Base-by-base conservation (phyloP, 2,888 invertebrate genomes). In the Cyrtodaria siliqua region DNA sequence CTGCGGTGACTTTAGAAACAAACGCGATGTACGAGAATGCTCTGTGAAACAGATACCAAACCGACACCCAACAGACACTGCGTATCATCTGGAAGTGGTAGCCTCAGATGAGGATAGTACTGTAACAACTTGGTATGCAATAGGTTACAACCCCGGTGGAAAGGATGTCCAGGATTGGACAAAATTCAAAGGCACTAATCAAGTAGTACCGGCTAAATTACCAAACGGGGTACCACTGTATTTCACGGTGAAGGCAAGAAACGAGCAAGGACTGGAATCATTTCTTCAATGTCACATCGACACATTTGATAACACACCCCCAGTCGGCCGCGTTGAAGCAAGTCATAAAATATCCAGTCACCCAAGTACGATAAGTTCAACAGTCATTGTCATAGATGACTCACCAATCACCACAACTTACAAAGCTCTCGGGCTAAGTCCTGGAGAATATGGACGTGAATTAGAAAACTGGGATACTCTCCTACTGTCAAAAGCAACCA, bases 271-370 rank as follows among this genome's bases (percentile, higher is more conserved):
- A 1, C 64, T 83, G n/a, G 69, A 63, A 40, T 59, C 82, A 16
- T 49, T 42, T 9, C 62, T 77, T 1, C 53, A 74, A 27, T 88
- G 89, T 53, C 63, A 44, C 12, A 64, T 89, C 1, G 33, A 68
- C 8, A 89, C 87, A 1, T 88, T 66, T 61, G 89, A 89, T 55
- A 82, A 69, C 27, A 86, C 86, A 1, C 53, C 83, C 24, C 87
- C 89, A 1, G 84, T 77, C 55, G 89, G 87, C 6, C 60, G 86
- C 23, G 79, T 89, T 8, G 85, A 84, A 27, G 68, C 78, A 23
- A 75, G 77, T 1, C 82, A 85, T 55, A 42, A 60, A 16, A 82
- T 66, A 40, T 82, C 86, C 14, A 86, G 86, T 64, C 85, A 86
- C 69, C 80, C 86, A 1, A 47, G 57, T 14, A 79, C 56, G 23